Conservation (phyloP, 2,888 invertebrate species). For the Ptychoptera contaminata region DNA sequence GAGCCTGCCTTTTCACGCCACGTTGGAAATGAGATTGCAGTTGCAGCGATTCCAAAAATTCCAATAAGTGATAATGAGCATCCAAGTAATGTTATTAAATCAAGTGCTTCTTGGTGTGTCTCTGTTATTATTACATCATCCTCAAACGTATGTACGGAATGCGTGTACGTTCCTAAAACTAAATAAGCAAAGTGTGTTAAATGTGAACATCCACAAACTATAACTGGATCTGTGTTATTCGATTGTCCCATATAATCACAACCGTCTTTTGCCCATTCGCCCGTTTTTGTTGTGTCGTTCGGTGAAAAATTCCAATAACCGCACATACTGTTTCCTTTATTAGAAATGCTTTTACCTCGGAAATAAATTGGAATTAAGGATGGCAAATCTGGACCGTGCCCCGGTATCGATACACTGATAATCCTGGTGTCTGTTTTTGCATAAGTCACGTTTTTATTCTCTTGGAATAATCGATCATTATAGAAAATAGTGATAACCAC, state of each 20-base stretch:
- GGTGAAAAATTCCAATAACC: conserved; percentile 43
- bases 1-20: conserved; percentile 48
- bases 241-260: conserved; percentile 28
- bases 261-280: conserved; percentile 38
- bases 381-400: conserved; percentile 37
- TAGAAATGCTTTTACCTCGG: conserved; percentile 13
- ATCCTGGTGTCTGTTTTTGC: conserved; percentile 31
- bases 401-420: conserved; percentile 43
- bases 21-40: conserved; percentile 38
- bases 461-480: conserved; percentile 39
- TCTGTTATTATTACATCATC: conserved; percentile 20
- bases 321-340: conserved; percentile 28
- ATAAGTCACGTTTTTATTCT: conserved; percentile 22
- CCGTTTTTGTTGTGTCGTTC: conserved; percentile 6
- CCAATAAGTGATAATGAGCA: conserved; percentile 41
- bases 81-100: conserved; percentile 41
- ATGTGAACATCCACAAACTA: conserved; percentile 37
- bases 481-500: conserved; percentile 37
- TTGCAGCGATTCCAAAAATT: conserved; percentile 39
- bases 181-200: conserved; percentile 45
- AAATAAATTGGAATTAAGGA: conserved; percentile 38
- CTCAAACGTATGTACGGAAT: conserved; percentile 16
- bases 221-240: conserved; percentile 24
- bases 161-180: conserved; percentile 21
- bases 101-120: conserved; percentile 33